These are phyloP conservation scores for Erythrocercus mccallii DNA, from an alignment of 2,113 vertebrate genomes.

Conservation along the genomic window DNA sequence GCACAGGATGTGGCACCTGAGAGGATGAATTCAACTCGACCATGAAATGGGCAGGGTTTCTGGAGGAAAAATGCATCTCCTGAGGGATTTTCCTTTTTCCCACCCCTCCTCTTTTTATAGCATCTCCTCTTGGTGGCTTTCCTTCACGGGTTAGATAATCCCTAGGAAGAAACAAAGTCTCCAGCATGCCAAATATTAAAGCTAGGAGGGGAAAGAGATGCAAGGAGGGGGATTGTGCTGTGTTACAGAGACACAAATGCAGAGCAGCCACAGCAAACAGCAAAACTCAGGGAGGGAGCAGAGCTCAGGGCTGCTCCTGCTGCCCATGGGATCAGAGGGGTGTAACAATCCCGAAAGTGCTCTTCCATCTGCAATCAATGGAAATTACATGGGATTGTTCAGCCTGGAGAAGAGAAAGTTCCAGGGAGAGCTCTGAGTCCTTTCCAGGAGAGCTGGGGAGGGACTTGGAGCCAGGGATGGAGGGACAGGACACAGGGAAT, in stretches of 20 bases:
- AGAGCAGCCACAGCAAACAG: background rate
- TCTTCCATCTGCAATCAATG: background rate
- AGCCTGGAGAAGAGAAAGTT: background rate
- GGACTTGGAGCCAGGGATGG: background rate
- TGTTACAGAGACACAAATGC: rapidly evolving
- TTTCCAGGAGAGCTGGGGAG: background rate
- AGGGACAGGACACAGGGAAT: background rate
- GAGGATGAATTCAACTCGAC: background rate
- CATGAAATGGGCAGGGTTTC: background rate
- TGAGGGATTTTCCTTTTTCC: background rate
- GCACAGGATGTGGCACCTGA: background rate
- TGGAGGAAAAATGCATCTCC: background rate
- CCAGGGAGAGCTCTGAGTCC: background rate
- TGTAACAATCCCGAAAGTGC: rapidly evolving
- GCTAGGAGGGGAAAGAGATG: background rate
- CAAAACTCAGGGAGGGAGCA: rapidly evolving
- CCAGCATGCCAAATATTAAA: background rate
- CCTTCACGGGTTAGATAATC: background rate
- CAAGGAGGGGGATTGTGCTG: background rate
- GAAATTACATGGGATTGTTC: rapidly evolving
- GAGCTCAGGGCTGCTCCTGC: rapidly evolving
- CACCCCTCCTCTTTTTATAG: background rate
- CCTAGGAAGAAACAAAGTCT: background rate
- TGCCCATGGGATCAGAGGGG: rapidly evolving
- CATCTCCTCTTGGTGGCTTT: background rate